Evolutionary conservation across 2,797 vertebrate genomes (phyloP), one percentile per base, ranked within the genome.

Genomic region (Aratinga solstitialis): DNA sequence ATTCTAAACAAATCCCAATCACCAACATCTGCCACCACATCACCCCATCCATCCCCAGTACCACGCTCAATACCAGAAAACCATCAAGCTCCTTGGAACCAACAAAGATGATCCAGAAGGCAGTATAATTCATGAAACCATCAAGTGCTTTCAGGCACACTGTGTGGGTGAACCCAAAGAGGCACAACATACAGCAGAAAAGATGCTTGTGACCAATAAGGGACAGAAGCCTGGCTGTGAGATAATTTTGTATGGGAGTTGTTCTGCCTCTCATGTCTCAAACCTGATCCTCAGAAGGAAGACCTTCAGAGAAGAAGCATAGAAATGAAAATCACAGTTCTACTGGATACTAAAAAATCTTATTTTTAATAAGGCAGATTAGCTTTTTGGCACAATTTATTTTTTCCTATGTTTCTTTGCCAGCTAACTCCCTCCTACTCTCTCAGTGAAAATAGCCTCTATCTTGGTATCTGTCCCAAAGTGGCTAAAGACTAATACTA

Each of bases 341-440:
- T 87, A 61, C 26, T 74, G 51, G 76, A 84, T 58, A 65, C 32
- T 43, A 71, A 80, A 77, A 77, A 34, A 36, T 43, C 56, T 61
- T 72, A 61, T 50, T 86, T 94, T 87, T 77, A 74, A 87, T 27
- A 53, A 59, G 68, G 85, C 68, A 83, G 13, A 65, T 62, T 20
- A 21, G 29, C 16, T 90, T 87, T 72, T 89, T 29, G 48, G 48
- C 40, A 59, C 19, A 29, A 74, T 69, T 69, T 26, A 23, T 68
- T 90, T 90, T 77, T 87, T 47, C 61, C 65, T 73, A 13, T 14
- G 13, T 71, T 77, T 76, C 21, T 40, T 65, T 72, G 82, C 73
- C 82, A 96, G 87, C 53, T 59, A 92, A 74, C 61, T 83, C 40
- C 75, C 79, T 93, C 79, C 79, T 72, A 51, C 72, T 67, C 84